Conservation (phyloP, 1,140 invertebrate genomes). For the Drosophila saltans region DNA sequence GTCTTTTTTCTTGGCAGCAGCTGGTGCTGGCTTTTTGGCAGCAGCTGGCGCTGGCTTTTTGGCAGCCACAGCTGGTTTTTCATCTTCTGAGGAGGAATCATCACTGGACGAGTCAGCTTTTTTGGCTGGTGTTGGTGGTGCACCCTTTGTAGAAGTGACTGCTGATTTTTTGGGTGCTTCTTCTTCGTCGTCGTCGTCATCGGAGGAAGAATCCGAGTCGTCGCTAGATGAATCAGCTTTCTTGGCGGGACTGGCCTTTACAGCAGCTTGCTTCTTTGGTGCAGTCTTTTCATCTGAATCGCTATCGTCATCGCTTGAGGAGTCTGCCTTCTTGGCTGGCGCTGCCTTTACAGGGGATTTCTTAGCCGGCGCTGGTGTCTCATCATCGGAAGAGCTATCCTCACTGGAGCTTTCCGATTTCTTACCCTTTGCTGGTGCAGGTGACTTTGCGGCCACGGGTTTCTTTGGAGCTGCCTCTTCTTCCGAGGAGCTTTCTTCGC, state of each 20-base stretch:
- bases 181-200: slow-evolving; percentile 51
- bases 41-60: slow-evolving; percentile 41
- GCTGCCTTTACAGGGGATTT: slow-evolving; percentile 39
- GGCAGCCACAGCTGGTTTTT: slow-evolving; percentile 43
- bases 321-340: slow-evolving; percentile 43
- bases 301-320: slow-evolving; percentile 76
- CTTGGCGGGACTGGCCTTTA: slow-evolving; percentile 43
- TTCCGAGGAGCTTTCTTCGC: slow-evolving; percentile 48
- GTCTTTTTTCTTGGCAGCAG: slow-evolving; percentile 35
- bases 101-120: slow-evolving; percentile 62
- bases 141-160: slow-evolving; percentile 16
- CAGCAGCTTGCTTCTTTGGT: slow-evolving; percentile 16
- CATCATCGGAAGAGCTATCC: slow-evolving; percentile 67
- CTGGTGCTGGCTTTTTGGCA: slow-evolving; percentile 37
- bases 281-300: slow-evolving; percentile 50
- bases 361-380: slow-evolving; percentile 36
- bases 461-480: slow-evolving; percentile 33
- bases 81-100: slow-evolving; percentile 57
- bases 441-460: slow-evolving; percentile 1
- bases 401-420: slow-evolving; percentile 65
- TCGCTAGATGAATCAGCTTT: slow-evolving; percentile 47
- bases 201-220: slow-evolving; percentile 56
- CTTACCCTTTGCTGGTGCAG: slow-evolving; percentile 30
- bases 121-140: slow-evolving; percentile 11
- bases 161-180: slow-evolving; percentile 43